Base-by-base conservation (phyloP, 2,888 invertebrate species). In the Epirrhoe tristata region DNA sequence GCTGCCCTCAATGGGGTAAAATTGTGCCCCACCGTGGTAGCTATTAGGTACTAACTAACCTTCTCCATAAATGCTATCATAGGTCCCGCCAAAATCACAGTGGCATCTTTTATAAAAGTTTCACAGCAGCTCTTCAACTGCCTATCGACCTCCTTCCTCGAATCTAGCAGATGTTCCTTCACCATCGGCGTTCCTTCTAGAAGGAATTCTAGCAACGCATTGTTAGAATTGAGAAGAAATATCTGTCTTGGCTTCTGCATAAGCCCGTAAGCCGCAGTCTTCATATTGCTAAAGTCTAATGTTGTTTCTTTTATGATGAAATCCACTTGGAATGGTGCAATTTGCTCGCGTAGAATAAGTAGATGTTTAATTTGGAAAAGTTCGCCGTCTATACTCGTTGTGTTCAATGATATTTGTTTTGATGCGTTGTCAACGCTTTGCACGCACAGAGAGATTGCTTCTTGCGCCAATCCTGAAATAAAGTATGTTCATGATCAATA, bases 311-410 rank as follows among this genome's bases (percentile, higher is more conserved):
- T 98, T 0, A 98, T 95, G 0, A 98, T 96, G 77, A 98, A 98
- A 82, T 98, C 99, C 0, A 98, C 98, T 87, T 99, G 98, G 84
- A 99, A 99, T 0, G 99, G 99, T 0, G 99, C 98, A 34, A 99
- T 99, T 88, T 99, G 99, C 85, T 99, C 99, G 24, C 99, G 93
- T 1, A 99, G 93, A 66, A 99, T 99, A 3, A 99, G 93, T 66
- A 99, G 92, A 90, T 99, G 99, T 86, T 99, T 99, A 52, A 99
- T 98, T 90, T 99, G 97, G 88, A 99, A 99, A n/a, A 99, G 93
- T 82, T 98, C 96, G 0, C 98, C 99, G 89, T 99, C 99, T n/a
- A 98, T 94, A n/a, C 94, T 89, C 0, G 96, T 96, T 90, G 97
- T 97, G 75, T 95, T 95, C 0, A 94, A 86, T 0, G 96, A 94